Evolutionary conservation across 2,888 invertebrate genomes (phyloP), one percentile per base, ranked within the genome.

Genomic region (Eumerus sabulonum): DNA sequence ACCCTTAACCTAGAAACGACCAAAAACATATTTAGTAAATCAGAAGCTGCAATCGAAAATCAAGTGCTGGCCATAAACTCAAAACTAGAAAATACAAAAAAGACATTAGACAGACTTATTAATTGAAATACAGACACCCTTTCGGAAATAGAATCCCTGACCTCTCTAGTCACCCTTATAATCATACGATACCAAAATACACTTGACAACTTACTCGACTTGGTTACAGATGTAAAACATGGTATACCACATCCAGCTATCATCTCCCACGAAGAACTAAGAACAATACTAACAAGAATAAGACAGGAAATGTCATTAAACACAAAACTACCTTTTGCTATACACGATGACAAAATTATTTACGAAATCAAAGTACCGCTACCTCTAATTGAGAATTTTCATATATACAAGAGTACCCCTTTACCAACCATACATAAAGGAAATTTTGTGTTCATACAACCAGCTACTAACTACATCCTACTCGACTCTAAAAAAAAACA

Each of bases 141-240:
- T 45, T 45, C 45, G 1, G 45, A 45, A 45, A 2, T 45, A 45
- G 45, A 45, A n/a, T 45, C 16, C 45, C 14, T 45, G 14, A 45
- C 45, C 42, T 42, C 42, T 11, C 42, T 42, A 5, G 42, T 42
- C 4, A 42, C 42, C n/a, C 42, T 42, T 42, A 42, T n/a, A 4
- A 42, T 42, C n/a, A 42, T 42, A 42, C 7, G 42, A n/a, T 42
- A 42, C n/a, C 42, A 42, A 42, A 47, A 47, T 16, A 47, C 18
- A 18, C 17, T 48, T 11, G 18, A 19, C 18, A 18, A 48, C 48
- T 12, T 48, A 9, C 9, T 48, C 16, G 45, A 45, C 45, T 14
- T 45, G 45, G 9, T 45, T 4, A 45, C 45, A 1, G 45, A 45
- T 45, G 45, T 45, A 14, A 45, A 48, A 48, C 48, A 48, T 48